These are phyloP conservation scores for Isotomurus palustris DNA, from an alignment of 2,888 invertebrate species.

Conservation along the genomic window DNA sequence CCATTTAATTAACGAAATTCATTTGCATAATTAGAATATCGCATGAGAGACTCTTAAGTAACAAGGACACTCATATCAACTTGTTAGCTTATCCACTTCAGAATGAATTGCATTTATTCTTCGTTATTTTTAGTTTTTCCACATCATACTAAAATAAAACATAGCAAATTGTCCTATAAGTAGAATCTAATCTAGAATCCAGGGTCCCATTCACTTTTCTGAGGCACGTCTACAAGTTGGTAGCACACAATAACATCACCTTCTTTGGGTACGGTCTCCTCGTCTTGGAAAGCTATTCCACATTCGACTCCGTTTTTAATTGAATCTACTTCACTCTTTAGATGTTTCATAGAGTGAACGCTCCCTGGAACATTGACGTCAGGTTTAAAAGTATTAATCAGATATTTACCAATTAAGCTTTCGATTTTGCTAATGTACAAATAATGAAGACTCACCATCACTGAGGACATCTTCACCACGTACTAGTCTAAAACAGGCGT, in stretches of 20 bases:
- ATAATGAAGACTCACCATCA: slow-evolving; percentile 23
- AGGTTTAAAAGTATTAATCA: not conserved
- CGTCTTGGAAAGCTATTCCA: slow-evolving; percentile 71
- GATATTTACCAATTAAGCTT: not conserved
- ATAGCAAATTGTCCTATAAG: not conserved
- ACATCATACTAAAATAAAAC: too few relatives aligned
- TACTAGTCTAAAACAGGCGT: slow-evolving; percentile 63
- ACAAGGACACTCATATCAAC: too few relatives aligned
- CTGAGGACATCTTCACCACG: slow-evolving; percentile 29
- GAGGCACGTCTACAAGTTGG: slow-evolving; percentile 59
- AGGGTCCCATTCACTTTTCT: slow-evolving; percentile 76
- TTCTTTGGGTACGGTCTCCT: slow-evolving; percentile 59
- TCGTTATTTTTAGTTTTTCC: too few relatives aligned
- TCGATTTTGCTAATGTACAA: too few relatives aligned
- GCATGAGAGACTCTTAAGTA: too few relatives aligned
- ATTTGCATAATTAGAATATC: too few relatives aligned
- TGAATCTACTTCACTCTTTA: slow-evolving; percentile 78
- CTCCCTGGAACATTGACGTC: slow-evolving; percentile 54
- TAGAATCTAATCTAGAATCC: slow-evolving; percentile 60
- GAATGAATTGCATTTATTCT: too few relatives aligned
- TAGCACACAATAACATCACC: slow-evolving; percentile 79
- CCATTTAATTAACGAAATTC: too few relatives aligned
- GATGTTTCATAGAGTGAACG: slow-evolving; percentile 76
- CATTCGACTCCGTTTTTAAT: slow-evolving; percentile 84
- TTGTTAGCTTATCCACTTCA: too few relatives aligned